phyloP scores from a whole-genome alignment of 2,888 invertebrate genomes.

The Epinotia demarniana region DNA sequence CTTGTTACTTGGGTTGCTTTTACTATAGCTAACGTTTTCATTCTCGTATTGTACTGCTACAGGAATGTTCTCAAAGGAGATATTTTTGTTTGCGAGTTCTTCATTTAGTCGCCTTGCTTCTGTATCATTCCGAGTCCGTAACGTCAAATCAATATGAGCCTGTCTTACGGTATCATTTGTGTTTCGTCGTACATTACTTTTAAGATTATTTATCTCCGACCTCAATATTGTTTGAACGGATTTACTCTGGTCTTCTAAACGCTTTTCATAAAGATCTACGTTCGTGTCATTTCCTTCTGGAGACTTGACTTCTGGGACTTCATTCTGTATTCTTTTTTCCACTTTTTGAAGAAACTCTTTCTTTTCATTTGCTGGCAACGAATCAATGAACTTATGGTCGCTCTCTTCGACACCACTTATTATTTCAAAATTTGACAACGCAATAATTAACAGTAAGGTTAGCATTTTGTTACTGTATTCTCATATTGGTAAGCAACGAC shows the following conservation, averaged over 20 bases:
- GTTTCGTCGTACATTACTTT: slow-evolving; percentile 45
- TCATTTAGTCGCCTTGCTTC: slow-evolving; percentile 21
- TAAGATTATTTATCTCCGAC: slow-evolving; percentile 62
- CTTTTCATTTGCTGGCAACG: slow-evolving; percentile 69
- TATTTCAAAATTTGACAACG: slow-evolving; percentile 46
- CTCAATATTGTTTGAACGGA: slow-evolving; percentile 63
- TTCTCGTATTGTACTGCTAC: slow-evolving; percentile 6
- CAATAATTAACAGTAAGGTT: slow-evolving; percentile 51
- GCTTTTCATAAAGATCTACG: slow-evolving; percentile 60
- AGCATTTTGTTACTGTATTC: slow-evolving; percentile 56
- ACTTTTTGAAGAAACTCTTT: slow-evolving; percentile 66
- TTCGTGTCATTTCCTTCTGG: slow-evolving; percentile 49
- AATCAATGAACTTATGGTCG: slow-evolving; percentile 67
- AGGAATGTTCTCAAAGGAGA: background rate
- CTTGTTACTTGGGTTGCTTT: background rate
- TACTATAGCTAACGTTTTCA: background rate
- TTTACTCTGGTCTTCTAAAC: slow-evolving; percentile 61
- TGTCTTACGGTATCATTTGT: slow-evolving; percentile 16
- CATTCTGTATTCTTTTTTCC: slow-evolving; percentile 67
- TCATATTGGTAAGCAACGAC: slow-evolving; percentile 42
- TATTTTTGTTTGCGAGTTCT: slow-evolving; percentile 31
- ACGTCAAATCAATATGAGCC: slow-evolving; percentile 33
- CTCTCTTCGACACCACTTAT: slow-evolving; percentile 52
- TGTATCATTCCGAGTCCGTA: background rate
- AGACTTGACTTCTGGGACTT: slow-evolving; percentile 56